These are phyloP conservation scores for Caenorhabditis japonica DNA, from an alignment of 2,888 invertebrate genomes.

Conservation along the genomic window DNA sequence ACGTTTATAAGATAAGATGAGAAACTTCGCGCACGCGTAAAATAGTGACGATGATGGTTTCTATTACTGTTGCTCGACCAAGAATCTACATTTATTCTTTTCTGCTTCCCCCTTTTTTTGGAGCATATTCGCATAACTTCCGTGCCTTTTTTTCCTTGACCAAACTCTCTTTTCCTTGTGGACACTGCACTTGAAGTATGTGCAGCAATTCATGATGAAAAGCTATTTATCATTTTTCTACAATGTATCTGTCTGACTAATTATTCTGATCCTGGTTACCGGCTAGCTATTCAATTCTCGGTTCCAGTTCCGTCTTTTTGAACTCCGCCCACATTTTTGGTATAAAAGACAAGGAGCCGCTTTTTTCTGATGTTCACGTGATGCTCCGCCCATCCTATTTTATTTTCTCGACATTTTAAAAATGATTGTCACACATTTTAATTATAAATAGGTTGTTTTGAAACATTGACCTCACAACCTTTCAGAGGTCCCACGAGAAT, in stretches of 20 bases:
- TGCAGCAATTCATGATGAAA: constrained; percentile 37
- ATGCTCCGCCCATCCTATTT: not conserved
- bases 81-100: no score
- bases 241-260: not conserved
- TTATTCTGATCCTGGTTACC: constrained; percentile 19
- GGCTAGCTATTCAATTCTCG: no score
- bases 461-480: no score
- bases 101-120: not conserved
- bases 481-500: not conserved
- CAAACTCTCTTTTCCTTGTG: constrained; percentile 6
- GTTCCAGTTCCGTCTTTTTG: no score
- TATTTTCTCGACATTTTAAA: no score
- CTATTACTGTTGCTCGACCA: no score
- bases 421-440: no score
- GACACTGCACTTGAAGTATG: constrained; percentile 37
- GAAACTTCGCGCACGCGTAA: no score
- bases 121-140: constrained; percentile 27
- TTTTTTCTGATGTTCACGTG: not conserved
- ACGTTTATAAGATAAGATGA: not conserved
- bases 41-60: no score
- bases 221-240: constrained; percentile 21
- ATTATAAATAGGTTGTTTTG: no score
- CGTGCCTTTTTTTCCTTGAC: constrained; percentile 20
- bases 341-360: not conserved
- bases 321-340: no score